Evolutionary conservation across 2,113 vertebrate genomes (phyloP).

Genomic region (Serilophus lunatus): DNA sequence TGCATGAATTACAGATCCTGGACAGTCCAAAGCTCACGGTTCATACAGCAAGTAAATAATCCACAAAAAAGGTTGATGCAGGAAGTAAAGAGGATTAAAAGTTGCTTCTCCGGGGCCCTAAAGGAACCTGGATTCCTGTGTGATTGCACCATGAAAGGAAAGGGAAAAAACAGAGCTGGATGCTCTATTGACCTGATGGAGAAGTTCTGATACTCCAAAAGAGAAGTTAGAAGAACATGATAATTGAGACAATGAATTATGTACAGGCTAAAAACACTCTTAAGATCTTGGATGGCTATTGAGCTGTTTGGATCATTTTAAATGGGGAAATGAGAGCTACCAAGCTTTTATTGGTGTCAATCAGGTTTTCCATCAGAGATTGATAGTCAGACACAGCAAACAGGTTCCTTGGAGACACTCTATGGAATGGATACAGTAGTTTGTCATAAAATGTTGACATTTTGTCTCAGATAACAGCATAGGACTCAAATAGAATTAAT

Average conservation of each 20-base stretch:
- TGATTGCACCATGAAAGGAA: not conserved
- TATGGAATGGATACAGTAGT: not conserved
- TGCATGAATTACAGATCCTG: not conserved
- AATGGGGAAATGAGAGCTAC: slow-evolving; percentile 8
- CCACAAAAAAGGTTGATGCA: not conserved
- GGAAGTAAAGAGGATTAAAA: not conserved
- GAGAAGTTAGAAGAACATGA: not conserved
- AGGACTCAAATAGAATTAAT: slow-evolving; percentile 6
- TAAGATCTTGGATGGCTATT: not conserved
- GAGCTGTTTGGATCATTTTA: slow-evolving; percentile 25
- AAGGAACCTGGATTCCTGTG: not conserved
- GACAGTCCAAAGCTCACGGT: not conserved
- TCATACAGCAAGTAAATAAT: not conserved
- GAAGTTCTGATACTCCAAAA: not conserved
- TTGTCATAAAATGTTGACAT: slow-evolving; percentile 16
- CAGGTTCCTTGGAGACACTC: not conserved
- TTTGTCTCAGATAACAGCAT: slow-evolving; percentile 17
- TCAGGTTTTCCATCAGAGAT: slow-evolving; percentile 24
- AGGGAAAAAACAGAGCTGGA: not conserved
- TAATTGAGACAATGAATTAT: slow-evolving; percentile 17
- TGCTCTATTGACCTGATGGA: not conserved
- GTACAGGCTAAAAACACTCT: not conserved
- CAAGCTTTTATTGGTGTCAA: slow-evolving; percentile 28
- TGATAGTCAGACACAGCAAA: slow-evolving; percentile 25
- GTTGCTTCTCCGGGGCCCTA: not conserved